Evolutionary conservation across 2,113 vertebrate species (phyloP).

Genomic region (Romanogobio albipinnatus): DNA sequence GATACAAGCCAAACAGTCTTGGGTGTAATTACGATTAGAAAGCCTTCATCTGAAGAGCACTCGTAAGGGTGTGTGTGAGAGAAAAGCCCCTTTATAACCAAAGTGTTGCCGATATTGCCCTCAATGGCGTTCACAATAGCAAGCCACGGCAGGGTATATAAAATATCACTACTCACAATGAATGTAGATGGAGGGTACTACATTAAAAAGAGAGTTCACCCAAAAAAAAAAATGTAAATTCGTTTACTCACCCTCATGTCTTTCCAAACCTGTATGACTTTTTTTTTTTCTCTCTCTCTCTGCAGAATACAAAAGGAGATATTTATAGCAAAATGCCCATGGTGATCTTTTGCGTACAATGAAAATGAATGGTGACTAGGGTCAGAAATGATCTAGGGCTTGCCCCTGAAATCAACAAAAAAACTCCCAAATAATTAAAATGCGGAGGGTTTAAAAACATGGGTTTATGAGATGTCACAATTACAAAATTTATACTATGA

Average conservation of each 20-base stretch:
- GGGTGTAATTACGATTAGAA: conserved; percentile 63
- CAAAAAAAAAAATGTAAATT: not conserved
- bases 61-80: conserved; percentile 13
- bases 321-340: too few species aligned
- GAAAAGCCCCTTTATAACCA: conserved; percentile 26
- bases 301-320: not conserved
- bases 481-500: not conserved
- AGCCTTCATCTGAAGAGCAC: conserved; percentile 49
- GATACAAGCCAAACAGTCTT: conserved; percentile 67
- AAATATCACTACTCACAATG: not conserved
- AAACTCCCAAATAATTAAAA: not conserved
- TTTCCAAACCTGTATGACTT: not conserved
- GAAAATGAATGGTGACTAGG: too few species aligned
- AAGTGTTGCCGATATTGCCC: conserved; percentile 1
- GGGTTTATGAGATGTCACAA: not conserved
- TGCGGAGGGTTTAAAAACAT: too few species aligned
- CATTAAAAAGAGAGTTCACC: not conserved
- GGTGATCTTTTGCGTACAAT: too few species aligned
- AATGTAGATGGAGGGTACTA: not conserved
- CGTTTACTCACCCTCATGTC: not conserved
- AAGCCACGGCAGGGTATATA: not conserved
- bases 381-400: not conserved
- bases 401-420: not conserved
- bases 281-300: not conserved
- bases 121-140: conserved; percentile 5